These are phyloP conservation scores for Megaleporinus macrocephalus DNA, from an alignment of 2,113 vertebrate genomes.

Conservation along the genomic window DNA sequence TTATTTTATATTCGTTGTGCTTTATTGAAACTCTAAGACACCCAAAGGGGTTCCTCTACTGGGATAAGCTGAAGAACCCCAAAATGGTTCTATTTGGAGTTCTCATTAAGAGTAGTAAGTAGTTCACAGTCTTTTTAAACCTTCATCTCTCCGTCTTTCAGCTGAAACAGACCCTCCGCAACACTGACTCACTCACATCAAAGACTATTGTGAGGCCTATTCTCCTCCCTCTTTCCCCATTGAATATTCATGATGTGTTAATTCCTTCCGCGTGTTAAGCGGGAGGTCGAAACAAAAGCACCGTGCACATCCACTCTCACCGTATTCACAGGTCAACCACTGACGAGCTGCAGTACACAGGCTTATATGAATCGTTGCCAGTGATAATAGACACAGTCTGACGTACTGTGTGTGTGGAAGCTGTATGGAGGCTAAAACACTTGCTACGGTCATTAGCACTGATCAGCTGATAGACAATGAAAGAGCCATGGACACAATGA, in stretches of 20 bases:
- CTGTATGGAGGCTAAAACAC: constrained; percentile 1
- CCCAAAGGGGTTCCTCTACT: neutral
- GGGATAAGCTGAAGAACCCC: neutral
- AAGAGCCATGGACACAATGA: neutral
- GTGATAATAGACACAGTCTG: constrained; percentile 9
- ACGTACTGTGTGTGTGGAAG: neutral
- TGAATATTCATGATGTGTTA: constrained; percentile 64
- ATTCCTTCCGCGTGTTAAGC: constrained; percentile 51
- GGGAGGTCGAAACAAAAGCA: constrained; percentile 51
- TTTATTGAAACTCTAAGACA: neutral
- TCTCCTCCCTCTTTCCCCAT: constrained; percentile 51
- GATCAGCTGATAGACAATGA: neutral
- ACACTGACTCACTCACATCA: constrained; percentile 56
- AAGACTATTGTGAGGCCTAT: constrained; percentile 51
- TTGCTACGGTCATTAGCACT: neutral
- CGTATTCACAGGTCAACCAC: constrained; percentile 23
- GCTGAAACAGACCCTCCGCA: constrained; percentile 25
- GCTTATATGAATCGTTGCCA: neutral
- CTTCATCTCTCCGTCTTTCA: constrained; percentile 40
- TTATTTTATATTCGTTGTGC: neutral
- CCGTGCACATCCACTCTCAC: constrained; percentile 15
- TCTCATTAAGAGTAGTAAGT: neutral
- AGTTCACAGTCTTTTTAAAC: constrained; percentile 41
- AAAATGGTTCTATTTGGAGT: neutral
- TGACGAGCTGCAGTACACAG: neutral